Percentiles rank a stretch among this genome's conserved stretches.
Conservation (phyloP, 2,113 vertebrate genomes). For the Pelmatolapia mariae region DNA sequence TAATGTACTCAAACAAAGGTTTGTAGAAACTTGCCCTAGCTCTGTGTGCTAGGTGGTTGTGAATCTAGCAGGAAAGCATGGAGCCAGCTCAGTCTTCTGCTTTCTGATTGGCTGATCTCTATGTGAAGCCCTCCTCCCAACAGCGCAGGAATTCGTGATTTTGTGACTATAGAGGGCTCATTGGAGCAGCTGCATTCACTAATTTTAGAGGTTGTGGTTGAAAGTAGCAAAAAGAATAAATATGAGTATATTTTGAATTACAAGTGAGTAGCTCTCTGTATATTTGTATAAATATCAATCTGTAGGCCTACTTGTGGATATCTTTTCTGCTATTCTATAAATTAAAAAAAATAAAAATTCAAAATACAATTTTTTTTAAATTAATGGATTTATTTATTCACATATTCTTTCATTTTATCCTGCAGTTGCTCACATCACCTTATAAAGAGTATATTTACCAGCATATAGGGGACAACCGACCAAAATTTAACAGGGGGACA, state of each 20-base stretch:
- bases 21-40: background rate
- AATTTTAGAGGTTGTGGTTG: background rate
- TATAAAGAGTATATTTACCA: background rate
- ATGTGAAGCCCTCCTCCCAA: background rate
- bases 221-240: background rate
- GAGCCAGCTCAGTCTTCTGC: background rate
- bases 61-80: background rate
- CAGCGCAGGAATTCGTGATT: background rate
- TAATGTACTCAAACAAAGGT: background rate
- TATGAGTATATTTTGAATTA: background rate
- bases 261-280: background rate
- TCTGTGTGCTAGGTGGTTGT: background rate
- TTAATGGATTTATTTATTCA: background rate
- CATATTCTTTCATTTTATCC: background rate
- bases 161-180: background rate
- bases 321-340: background rate
- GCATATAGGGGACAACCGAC: background rate
- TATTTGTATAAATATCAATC: background rate
- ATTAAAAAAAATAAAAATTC: fast-evolving
- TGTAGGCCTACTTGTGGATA: background rate
- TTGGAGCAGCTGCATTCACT: background rate
- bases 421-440: background rate
- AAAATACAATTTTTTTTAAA: background rate
- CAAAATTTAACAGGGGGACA: background rate
- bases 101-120: background rate